A percentile compares a stretch with the other conserved stretches of the same genome.
Evolutionary conservation across 2,888 invertebrate genomes (phyloP).

Genomic region (Drymonia ruficornis): DNA sequence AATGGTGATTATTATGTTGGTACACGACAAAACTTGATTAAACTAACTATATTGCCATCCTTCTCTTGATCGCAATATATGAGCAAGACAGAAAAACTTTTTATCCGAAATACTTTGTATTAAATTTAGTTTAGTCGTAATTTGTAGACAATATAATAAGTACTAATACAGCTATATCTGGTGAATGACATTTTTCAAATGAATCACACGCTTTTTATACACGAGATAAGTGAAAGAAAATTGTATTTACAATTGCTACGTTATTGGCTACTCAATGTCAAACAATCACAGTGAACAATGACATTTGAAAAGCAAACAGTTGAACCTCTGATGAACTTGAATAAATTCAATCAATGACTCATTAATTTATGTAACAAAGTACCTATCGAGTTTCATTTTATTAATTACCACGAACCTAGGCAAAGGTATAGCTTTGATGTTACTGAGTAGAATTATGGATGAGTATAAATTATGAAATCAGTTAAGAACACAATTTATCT

Average conservation of each 20-base stretch:
- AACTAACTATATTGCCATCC: too few species aligned
- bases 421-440: neutral
- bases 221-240: neutral
- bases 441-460: too few species aligned
- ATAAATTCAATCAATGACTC: conserved; percentile 1
- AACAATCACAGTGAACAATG: conserved; percentile 2
- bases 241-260: neutral
- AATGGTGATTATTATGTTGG: too few species aligned
- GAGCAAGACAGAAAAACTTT: too few species aligned
- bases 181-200: neutral
- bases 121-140: too few species aligned
- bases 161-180: too few species aligned
- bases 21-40: too few species aligned
- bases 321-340: neutral
- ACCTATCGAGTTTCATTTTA: neutral
- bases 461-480: too few species aligned
- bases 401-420: neutral
- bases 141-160: too few species aligned
- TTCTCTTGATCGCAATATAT: too few species aligned
- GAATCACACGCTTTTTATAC: neutral
- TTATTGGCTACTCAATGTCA: conserved; percentile 1
- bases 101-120: too few species aligned
- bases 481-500: too few species aligned
- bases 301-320: neutral
- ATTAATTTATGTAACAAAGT: neutral